Conservation (phyloP, 2,113 vertebrate genomes). For the Solea senegalensis region DNA sequence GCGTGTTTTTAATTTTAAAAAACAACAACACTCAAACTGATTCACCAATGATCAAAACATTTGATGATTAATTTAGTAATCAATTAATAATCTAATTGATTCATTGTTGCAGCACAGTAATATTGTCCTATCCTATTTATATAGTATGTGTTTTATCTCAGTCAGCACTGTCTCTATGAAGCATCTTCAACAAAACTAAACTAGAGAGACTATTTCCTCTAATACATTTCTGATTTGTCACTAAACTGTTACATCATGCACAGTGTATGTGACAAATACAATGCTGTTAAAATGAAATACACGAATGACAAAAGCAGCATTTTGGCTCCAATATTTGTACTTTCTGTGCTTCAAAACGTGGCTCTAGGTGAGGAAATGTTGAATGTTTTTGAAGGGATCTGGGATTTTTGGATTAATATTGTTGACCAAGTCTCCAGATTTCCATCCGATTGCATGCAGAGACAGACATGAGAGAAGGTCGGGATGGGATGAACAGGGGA, state of each 20-base stretch:
- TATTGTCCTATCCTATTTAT: too few relatives aligned
- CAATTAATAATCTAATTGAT: too few relatives aligned
- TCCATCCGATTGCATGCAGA: constrained; percentile 68
- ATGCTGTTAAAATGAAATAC: not conserved
- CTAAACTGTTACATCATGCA: not conserved
- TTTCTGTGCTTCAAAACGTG: too few relatives aligned
- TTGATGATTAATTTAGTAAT: too few relatives aligned
- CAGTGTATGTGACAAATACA: not conserved
- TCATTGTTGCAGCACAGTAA: too few relatives aligned
- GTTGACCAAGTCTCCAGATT: constrained; percentile 13
- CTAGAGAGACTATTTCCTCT: too few relatives aligned
- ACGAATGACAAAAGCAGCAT: accelerated
- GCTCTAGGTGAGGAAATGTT: constrained; percentile 24
- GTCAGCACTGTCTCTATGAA: too few relatives aligned
- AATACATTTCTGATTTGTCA: not conserved
- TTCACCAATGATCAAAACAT: too few relatives aligned
- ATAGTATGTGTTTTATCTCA: too few relatives aligned
- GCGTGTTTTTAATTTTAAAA: too few relatives aligned
- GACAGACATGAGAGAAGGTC: constrained; percentile 45
- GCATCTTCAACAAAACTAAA: too few relatives aligned
- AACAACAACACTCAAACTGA: too few relatives aligned
- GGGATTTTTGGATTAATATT: constrained; percentile 71
- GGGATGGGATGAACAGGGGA: constrained; percentile 9
- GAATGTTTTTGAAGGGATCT: constrained; percentile 44
- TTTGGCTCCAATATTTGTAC: not conserved